Percentiles rank a stretch among this genome's conserved stretches.
Conservation (phyloP, 2,113 vertebrate genomes). For the Gallinago paraguaiae region DNA sequence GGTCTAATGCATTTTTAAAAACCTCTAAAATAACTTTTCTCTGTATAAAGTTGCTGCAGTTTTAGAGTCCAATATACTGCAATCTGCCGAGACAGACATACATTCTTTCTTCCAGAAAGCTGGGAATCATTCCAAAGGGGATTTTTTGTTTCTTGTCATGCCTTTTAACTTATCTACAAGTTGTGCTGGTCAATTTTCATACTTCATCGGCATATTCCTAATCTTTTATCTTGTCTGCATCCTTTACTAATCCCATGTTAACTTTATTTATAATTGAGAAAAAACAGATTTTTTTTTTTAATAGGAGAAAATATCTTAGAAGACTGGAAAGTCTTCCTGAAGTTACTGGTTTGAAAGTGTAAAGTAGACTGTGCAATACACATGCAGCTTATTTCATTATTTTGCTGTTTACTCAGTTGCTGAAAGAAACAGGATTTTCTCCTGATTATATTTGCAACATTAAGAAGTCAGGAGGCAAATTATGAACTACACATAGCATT, state of each 20-base stretch:
- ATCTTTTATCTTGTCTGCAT: neutral
- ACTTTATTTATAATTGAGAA: neutral
- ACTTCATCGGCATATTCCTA: neutral
- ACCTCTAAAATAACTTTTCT: slow-evolving; percentile 38
- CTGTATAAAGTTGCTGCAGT: slow-evolving; percentile 6
- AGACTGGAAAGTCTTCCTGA: neutral
- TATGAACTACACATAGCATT: neutral
- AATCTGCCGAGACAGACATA: neutral
- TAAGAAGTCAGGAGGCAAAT: neutral
- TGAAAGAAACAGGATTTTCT: slow-evolving; percentile 13
- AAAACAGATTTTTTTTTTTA: neutral
- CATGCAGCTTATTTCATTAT: neutral
- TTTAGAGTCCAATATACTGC: neutral
- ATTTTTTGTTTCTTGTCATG: neutral
- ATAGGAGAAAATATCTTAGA: neutral
- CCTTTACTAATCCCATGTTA: neutral
- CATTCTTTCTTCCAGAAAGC: neutral
- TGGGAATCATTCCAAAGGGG: neutral
- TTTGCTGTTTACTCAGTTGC: slow-evolving; percentile 9
- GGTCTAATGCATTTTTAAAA: slow-evolving; percentile 60
- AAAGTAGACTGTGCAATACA: neutral
- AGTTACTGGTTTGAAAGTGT: neutral
- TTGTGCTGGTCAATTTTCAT: neutral
- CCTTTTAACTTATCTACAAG: neutral
- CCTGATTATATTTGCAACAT: neutral